Conservation (phyloP, 2,797 vertebrate species). For the Coracias cyanogaster region DNA sequence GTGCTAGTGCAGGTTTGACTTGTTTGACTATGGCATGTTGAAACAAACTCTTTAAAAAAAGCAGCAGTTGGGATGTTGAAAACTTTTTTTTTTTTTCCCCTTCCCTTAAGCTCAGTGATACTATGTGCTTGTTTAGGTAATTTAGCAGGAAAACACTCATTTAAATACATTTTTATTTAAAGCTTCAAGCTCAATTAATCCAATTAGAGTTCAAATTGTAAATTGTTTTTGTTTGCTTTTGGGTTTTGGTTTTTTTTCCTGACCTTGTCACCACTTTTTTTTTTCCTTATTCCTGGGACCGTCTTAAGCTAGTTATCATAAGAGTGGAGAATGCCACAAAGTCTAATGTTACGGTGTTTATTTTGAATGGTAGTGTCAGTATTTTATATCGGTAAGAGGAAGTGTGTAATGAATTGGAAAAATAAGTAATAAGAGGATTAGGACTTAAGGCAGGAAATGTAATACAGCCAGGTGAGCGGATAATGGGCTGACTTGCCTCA, state of each 20-base stretch:
- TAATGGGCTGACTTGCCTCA: neutral
- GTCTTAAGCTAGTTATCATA: accelerated
- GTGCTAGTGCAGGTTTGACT: neutral
- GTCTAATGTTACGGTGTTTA: neutral
- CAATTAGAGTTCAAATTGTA: neutral
- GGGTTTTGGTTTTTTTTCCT: neutral
- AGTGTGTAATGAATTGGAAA: neutral
- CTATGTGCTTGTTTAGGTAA: neutral
- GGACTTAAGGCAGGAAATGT: neutral
- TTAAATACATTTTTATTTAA: neutral
- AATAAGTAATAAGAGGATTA: neutral
- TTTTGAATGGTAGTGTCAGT: neutral
- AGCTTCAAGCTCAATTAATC: neutral
- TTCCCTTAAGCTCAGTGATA: neutral
- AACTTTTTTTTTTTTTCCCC: neutral
- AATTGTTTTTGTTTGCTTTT: neutral
- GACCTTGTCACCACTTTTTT: accelerated
- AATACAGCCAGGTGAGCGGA: neutral
- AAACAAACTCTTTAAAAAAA: neutral
- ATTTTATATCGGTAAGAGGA: neutral
- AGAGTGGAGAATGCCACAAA: neutral
- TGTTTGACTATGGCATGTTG: neutral
- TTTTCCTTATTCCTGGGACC: neutral
- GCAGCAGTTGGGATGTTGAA: neutral
- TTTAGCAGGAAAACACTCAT: neutral